Evolutionary conservation across 2,888 invertebrate species (phyloP).

Genomic region (Poecilobothrus nobilitatus): DNA sequence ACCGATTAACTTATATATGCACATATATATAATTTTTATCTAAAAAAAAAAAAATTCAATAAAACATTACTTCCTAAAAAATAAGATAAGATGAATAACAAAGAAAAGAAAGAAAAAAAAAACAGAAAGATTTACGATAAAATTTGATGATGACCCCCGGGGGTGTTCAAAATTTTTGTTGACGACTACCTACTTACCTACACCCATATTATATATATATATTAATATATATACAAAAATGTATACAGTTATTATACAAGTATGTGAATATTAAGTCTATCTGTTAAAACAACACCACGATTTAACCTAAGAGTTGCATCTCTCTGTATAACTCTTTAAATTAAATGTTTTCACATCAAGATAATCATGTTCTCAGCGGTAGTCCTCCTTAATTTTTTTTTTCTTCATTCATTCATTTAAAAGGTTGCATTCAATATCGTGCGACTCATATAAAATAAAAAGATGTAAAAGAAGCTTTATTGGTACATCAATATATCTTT

Average conservation of each 20-base stretch:
- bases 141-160: background rate
- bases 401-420: too few species aligned
- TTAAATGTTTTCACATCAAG: slow-evolving; percentile 4
- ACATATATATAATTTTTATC: too few species aligned
- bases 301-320: background rate
- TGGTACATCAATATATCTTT: too few species aligned
- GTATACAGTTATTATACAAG: too few species aligned
- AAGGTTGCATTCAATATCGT: too few species aligned
- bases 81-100: too few species aligned
- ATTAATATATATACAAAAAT: too few species aligned
- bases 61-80: background rate
- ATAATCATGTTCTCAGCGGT: slow-evolving; percentile 3
- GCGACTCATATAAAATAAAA: too few species aligned
- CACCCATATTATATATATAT: background rate
- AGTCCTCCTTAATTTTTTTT: background rate
- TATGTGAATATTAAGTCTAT: background rate
- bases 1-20: too few species aligned
- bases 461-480: too few species aligned
- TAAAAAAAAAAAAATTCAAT: too few species aligned
- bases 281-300: background rate
- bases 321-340: background rate
- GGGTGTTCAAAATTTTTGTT: slow-evolving; percentile 2
- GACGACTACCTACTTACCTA: background rate
- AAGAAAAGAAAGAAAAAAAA: background rate
- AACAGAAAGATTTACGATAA: background rate